Evolutionary conservation across 2,113 vertebrate species (phyloP), one percentile per base, ranked within the genome.

Genomic region (Podarcis cretensis): DNA sequence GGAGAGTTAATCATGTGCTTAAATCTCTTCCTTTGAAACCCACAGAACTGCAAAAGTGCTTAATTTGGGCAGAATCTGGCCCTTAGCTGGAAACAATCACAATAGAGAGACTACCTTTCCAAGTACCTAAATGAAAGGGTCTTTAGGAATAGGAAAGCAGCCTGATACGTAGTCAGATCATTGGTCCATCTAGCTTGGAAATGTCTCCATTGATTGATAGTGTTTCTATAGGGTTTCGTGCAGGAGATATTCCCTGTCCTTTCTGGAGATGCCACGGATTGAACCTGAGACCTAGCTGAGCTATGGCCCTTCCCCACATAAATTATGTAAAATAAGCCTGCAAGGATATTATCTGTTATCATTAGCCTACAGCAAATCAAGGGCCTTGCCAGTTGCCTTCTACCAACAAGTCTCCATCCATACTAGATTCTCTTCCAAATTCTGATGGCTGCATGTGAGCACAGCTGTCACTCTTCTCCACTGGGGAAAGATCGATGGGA

Each of bases 401-500:
- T 35, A 9, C 30, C 21, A 12, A 65, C 85, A 80, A 81, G 87
- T 71, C 43, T 83, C 84, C 54, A n/a, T 90, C 81, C 87, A 59
- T 21, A 81, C 3, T 21, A 84, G 93, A 88, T 78, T 93, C 94
- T 90, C 95, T 94, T 93, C 93, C 96, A 93, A 92, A 95, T 95
- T 96, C 94, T 14, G 77, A 94, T 91, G 93, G 90, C 94, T 96
- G 95, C 94, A 95, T 95, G 95, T 95, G 95, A 96, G 95, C 95
- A 95, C 95, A 92, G 93, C 96, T 96, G 97, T 96, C 97, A 97
- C 75, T 97, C 96, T 95, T 32, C 91, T 94, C 92, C 94, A 95
- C 96, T 91, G 92, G 94, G 94, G 89, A 87, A 95, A 96, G 97
- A 97, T 96, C 94, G 95, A 97, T 97, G 96, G 96, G 95, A 95